These are phyloP conservation scores for Tipula lateralis DNA, from an alignment of 2,888 invertebrate species.

Conservation along the genomic window DNA sequence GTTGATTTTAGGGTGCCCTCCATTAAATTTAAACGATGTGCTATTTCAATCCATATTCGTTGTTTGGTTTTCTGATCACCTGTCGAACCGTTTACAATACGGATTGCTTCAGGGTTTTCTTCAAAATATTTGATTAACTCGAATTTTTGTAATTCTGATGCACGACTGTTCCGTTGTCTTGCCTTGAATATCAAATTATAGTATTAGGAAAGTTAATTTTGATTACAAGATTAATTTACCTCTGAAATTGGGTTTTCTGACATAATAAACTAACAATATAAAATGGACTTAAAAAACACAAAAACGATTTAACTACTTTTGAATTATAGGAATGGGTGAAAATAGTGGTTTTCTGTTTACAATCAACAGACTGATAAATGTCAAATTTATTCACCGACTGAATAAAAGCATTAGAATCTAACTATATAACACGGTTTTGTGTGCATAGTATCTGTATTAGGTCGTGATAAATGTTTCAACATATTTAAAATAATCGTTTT, in stretches of 20 bases:
- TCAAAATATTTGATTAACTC: conserved; percentile 34
- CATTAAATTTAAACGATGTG: conserved; percentile 33
- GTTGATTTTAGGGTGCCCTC: conserved; percentile 34
- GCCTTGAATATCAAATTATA: conserved; percentile 24
- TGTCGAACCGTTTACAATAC: conserved; percentile 31
- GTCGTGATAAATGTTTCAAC: no score
- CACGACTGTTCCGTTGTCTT: conserved; percentile 30
- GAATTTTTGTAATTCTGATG: conserved; percentile 33
- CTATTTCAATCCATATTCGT: conserved; percentile 34
- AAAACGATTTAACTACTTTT: neutral
- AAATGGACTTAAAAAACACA: neutral
- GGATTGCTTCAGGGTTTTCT: conserved; percentile 32
- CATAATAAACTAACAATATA: neutral
- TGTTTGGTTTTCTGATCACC: conserved; percentile 32
- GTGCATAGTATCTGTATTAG: no score
- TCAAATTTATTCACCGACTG: neutral
- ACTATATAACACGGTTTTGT: no score
- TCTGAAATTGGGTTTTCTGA: neutral
- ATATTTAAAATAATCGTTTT: no score
- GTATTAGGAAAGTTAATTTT: neutral
- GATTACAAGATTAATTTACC: neutral
- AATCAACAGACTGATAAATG: neutral
- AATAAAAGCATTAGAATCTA: neutral
- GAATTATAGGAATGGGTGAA: neutral
- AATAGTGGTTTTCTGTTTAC: neutral